phyloP scores from a whole-genome alignment of 2,113 vertebrate genomes.

The Hippocampus mohnikei region DNA sequence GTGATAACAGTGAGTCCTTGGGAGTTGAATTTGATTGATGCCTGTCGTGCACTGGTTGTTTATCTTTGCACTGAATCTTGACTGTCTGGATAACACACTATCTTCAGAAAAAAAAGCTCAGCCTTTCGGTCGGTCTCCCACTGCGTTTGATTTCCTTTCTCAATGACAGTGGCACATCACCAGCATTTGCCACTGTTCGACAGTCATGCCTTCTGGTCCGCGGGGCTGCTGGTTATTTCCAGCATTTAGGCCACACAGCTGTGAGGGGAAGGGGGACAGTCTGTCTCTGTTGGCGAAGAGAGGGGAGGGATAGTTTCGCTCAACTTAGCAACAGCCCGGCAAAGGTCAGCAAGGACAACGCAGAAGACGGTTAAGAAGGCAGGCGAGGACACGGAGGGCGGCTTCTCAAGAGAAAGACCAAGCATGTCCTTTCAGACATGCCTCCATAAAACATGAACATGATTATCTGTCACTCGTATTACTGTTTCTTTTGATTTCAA shows the following conservation, averaged over 20 bases:
- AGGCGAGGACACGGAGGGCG: conserved; percentile 10
- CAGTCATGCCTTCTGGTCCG: conserved; percentile 58
- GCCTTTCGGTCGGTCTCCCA: conserved; percentile 7
- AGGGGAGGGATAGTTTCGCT: conserved; percentile 51
- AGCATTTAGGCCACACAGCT: conserved; percentile 69
- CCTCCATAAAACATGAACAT: not conserved
- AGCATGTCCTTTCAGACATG: not conserved
- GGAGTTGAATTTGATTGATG: not conserved
- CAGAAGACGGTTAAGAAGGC: conserved; percentile 15
- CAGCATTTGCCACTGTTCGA: conserved; percentile 63
- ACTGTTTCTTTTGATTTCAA: not conserved
- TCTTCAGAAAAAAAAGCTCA: not conserved
- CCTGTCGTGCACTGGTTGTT: not conserved
- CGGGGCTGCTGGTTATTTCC: conserved; percentile 65
- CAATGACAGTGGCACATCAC: conserved; percentile 25
- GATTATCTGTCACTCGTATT: not conserved
- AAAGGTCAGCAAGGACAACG: conserved; percentile 55
- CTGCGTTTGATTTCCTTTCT: conserved; percentile 11
- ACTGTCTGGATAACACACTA: conserved; percentile 1
- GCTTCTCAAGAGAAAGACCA: not conserved
- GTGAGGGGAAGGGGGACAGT: conserved; percentile 58
- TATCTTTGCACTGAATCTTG: not conserved
- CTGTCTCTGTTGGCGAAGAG: conserved; percentile 51
- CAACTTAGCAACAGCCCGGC: conserved; percentile 55
- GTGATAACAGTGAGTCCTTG: too few species aligned